These are phyloP conservation scores for Cistogaster globosa DNA, from an alignment of 2,888 invertebrate species.

Conservation along the genomic window DNA sequence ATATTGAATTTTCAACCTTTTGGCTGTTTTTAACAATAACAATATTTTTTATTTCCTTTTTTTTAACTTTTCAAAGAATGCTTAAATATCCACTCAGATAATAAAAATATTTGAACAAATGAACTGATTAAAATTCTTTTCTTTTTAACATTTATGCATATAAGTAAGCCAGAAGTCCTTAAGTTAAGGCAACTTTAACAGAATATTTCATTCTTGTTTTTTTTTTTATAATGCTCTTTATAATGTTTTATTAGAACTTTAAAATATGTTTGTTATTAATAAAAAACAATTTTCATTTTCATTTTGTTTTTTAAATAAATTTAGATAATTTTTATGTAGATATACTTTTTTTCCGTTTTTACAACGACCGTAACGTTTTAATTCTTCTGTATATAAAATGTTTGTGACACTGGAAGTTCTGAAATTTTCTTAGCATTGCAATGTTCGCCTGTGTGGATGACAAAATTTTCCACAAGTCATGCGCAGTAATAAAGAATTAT, in stretches of 20 bases:
- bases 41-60: constrained; percentile 34
- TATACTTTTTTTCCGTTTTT: constrained; percentile 19
- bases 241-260: no score
- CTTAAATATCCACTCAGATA: no score
- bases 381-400: constrained; percentile 74
- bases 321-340: constrained; percentile 15
- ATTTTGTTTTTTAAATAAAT: neutral
- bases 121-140: no score
- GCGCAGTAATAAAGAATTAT: constrained; percentile 57
- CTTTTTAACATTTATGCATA: no score
- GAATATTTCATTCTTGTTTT: no score
- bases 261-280: no score
- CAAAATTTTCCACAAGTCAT: constrained; percentile 62
- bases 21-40: constrained; percentile 72
- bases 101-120: no score
- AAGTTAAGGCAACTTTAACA: no score
- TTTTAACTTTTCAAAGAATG: neutral
- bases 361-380: constrained; percentile 54
- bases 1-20: constrained; percentile 72
- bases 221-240: no score
- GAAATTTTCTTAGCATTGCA: constrained; percentile 67
- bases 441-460: constrained; percentile 65
- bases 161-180: no score
- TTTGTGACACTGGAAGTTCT: constrained; percentile 76
- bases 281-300: no score